These are phyloP conservation scores for Rapana venosa DNA, from an alignment of 2,888 invertebrate genomes.

Conservation along the genomic window DNA sequence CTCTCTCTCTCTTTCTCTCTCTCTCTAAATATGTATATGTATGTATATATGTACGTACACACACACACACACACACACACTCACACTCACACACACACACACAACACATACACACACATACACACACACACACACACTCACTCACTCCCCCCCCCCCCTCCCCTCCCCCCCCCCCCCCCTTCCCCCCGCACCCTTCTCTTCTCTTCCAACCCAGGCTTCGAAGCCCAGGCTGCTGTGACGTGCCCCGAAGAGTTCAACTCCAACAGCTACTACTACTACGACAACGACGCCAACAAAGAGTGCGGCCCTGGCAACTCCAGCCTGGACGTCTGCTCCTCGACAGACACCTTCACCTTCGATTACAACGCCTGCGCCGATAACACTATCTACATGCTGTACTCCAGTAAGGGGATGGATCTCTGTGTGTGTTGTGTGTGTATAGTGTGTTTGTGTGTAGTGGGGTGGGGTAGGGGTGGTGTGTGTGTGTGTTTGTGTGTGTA, in stretches of 20 bases:
- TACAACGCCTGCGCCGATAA: conserved; percentile 50
- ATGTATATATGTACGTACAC: conserved; percentile 1
- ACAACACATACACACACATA: background rate
- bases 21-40: background rate
- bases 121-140: background rate
- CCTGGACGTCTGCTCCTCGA: conserved; percentile 54
- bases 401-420: conserved; percentile 25
- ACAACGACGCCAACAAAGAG: conserved; percentile 14
- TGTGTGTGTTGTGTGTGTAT: no score
- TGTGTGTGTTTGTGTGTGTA: no score
- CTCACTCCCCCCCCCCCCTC: background rate
- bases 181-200: background rate
- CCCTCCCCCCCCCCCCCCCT: background rate
- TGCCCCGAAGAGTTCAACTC: conserved; percentile 30
- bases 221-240: conserved; percentile 17
- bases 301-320: conserved; percentile 41
- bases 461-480: no score
- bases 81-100: conserved; percentile 13
- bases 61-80: conserved; percentile 31
- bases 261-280: conserved; percentile 32
- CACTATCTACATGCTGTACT: conserved; percentile 44
- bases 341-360: conserved; percentile 48
- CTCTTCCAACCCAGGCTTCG: background rate
- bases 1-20: background rate
- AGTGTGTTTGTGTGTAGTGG: no score